A percentile compares a stretch with the other conserved stretches of the same genome.
phyloP scores from a whole-genome alignment of 30 jellyfish, hydroid and myxozoan genomes.

The Chrysaora quinquecirrha region DNA sequence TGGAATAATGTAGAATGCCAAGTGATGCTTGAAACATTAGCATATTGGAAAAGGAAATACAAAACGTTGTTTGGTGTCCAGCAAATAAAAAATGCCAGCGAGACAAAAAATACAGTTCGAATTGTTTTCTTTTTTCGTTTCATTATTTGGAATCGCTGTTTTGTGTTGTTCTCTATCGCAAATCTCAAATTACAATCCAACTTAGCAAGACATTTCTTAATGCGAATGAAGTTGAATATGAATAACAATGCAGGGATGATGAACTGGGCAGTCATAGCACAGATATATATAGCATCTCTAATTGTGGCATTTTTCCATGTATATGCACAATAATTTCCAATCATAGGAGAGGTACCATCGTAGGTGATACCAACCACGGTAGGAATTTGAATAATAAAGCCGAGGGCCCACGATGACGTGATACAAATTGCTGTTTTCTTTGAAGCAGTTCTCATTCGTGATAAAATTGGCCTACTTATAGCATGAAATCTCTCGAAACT shows the following conservation, averaged over 20 bases:
- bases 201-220: slow-evolving; percentile 20
- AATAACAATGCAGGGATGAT: slow-evolving; percentile 63
- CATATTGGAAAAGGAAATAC: slow-evolving; percentile 59
- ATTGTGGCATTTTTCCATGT: slow-evolving; percentile 9
- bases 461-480: slow-evolving; percentile 48
- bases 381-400: slow-evolving; percentile 61
- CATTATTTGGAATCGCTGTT: background rate
- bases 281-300: slow-evolving; percentile 22
- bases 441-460: slow-evolving; percentile 4
- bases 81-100: slow-evolving; percentile 74
- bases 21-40: slow-evolving; percentile 30
- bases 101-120: slow-evolving; percentile 34
- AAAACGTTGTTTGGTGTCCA: slow-evolving; percentile 74
- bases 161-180: background rate
- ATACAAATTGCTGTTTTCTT: background rate
- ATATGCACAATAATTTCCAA: slow-evolving; percentile 69
- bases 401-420: slow-evolving; percentile 32
- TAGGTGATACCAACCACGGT: slow-evolving; percentile 61
- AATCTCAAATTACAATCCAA: slow-evolving; percentile 17
- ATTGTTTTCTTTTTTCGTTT: slow-evolving; percentile 55
- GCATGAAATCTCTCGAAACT: slow-evolving; percentile 85
- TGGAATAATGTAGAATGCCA: slow-evolving; percentile 67
- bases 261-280: slow-evolving; percentile 39
- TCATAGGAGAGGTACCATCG: slow-evolving; percentile 10
- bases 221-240: slow-evolving; percentile 49